Base-by-base conservation (phyloP, 35 echinoderm and acorn worm genomes). In the Hemicentrotus pulcherrimus region DNA sequence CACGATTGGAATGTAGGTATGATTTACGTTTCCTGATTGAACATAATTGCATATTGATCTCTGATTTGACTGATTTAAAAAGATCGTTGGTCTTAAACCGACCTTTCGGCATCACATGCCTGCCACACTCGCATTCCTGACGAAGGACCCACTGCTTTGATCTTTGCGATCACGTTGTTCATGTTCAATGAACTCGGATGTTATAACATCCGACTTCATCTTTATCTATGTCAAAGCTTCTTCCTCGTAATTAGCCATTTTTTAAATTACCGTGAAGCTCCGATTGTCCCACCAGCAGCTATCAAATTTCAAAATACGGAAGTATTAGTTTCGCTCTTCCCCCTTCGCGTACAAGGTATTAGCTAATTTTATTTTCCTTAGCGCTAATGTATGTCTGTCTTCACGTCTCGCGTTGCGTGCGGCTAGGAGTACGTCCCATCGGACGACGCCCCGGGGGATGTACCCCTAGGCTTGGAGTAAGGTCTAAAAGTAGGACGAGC, bases 221-320 rank as follows among this genome's bases (percentile, higher is more conserved):
- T 90, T 90, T 90, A 90, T 90, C 88, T 90, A 90, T 90, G 11
- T 47, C 88, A 90, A 47, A 90, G 46, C 65, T 46, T 90, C 88
- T 90, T 90, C 88, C 88, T 90, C 32, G 46, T 47, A 90, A 90
- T 90, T 90, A 90, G 88, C 32, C 88, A 47, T 41, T 90, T 47
- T 15, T 32, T 19, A 90, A 47, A 16, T 45, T 16, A 90, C 88
- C 31, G 32, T 33, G 88, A 90, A 45, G 88, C 88, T 90, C 32
- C 88, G 12, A 33, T 90, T 90, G 88, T 90, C 88, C 46, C 88
- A 90, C 88, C 88, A 33, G 88, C 46, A 90, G 88, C 88, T 90
- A 90, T 90, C 88, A 47, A 47, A 47, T 90, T 90, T 90, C 88
- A 90, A 90, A 90, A 90, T 90, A 90, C 88, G 88, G 88, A 90